Evolutionary conservation across 2,113 vertebrate genomes (phyloP).

Genomic region (Nesogale talazaci): DNA sequence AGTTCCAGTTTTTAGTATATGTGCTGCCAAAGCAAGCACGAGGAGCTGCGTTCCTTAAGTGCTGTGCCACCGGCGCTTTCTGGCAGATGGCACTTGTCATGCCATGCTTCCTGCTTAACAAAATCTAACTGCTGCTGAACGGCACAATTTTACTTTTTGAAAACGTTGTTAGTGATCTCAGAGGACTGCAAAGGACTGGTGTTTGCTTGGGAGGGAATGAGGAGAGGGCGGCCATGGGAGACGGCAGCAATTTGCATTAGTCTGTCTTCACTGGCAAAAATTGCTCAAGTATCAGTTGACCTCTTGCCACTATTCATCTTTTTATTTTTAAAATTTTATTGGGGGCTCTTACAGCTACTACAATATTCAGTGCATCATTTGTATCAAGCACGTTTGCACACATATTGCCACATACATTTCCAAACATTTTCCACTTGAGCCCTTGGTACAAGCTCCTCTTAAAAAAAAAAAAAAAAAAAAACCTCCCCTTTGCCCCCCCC

Average conservation of each 20-base stretch:
- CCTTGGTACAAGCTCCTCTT: no score
- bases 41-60: no score
- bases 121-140: neutral
- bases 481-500: no score
- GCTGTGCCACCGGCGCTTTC: no score
- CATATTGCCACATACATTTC: no score
- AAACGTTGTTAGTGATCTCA: neutral
- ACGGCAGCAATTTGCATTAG: neutral
- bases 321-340: no score
- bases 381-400: no score
- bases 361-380: no score
- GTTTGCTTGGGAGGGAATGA: neutral
- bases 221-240: neutral
- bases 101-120: neutral
- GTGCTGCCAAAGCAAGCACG: neutral
- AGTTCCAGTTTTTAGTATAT: no score
- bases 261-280: neutral
- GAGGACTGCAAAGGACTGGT: neutral
- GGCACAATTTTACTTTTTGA: neutral
- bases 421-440: no score
- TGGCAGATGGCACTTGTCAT: neutral
- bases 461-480: no score
- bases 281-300: neutral
- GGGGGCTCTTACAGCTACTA: no score
- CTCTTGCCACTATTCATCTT: neutral